Evolutionary conservation across 2,797 vertebrate genomes (phyloP).

Genomic region (Selene dorsalis): DNA sequence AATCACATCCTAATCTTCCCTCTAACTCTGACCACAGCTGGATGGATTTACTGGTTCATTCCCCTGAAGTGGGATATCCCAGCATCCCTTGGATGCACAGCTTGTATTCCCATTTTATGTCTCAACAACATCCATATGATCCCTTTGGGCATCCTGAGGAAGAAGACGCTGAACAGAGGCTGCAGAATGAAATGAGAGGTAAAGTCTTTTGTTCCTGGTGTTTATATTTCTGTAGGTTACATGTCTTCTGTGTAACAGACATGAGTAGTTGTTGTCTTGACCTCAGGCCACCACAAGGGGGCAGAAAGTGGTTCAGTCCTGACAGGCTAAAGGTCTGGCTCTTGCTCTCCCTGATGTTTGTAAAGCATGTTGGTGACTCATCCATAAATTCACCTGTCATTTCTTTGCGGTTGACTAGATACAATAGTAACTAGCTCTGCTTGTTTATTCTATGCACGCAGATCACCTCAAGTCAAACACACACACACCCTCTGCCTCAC

Average conservation of each 20-base stretch:
- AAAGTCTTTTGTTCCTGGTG: not conserved
- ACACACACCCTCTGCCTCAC: constrained; percentile 33
- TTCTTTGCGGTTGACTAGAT: constrained; percentile 9
- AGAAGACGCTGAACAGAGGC: constrained; percentile 3
- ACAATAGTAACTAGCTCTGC: not conserved
- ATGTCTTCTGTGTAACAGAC: not conserved
- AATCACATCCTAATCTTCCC: constrained; percentile 10
- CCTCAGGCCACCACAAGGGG: constrained; percentile 45
- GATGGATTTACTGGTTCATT: not conserved
- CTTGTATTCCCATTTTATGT: constrained; percentile 6
- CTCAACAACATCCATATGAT: constrained; percentile 10
- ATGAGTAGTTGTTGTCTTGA: not conserved
- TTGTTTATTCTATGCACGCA: constrained; percentile 21
- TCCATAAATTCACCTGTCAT: not conserved
- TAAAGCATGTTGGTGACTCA: not conserved
- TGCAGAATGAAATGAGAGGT: constrained; percentile 46
- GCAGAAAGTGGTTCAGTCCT: constrained; percentile 10
- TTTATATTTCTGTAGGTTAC: not conserved
- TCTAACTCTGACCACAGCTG: not conserved
- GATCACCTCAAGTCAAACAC: constrained; percentile 12
- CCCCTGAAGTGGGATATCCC: constrained; percentile 16
- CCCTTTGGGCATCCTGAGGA: not conserved
- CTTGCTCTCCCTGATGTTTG: constrained; percentile 21
- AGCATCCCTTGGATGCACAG: constrained; percentile 3
- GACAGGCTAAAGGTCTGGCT: not conserved